Evolutionary conservation across 1,140 invertebrate genomes (phyloP), one percentile per base, ranked within the genome.

Genomic region (Diuraphis noxia): DNA sequence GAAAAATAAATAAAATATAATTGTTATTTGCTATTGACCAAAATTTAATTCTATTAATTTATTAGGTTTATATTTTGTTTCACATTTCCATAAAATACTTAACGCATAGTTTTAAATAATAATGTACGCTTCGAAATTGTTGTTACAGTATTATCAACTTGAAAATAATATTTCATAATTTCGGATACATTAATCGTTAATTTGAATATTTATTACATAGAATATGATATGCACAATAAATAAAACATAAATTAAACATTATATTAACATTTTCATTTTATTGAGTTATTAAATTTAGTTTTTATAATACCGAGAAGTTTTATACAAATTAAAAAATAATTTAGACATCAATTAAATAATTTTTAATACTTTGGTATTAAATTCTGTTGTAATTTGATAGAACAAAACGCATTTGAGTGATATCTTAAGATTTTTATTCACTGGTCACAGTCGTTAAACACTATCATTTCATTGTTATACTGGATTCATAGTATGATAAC

Each of bases 371-470:
- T 49, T 49, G 7, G 2, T 21, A 36, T 52, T 81, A 34, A 13
- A 23, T 49, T 46, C 4, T 8, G 36, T 52, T 36, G 85, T 34
- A 56, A 56, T 87, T 25, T 56, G 9, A 23, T 52, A 38, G 49
- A 56, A 38, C n/a, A 87, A 87, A 87, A 87, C 43, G 7, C n/a
- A 40, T 49, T 36, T 4, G 3, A 23, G 34, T 87, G 19, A 2
- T 40, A 30, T 82, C 25, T 82, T 25, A 82, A 82, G 81, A 82
- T 49, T 85, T 10, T 25, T 25, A 38, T 56, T 87, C 49, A 23
- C 9, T 34, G 36, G 85, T 87, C 46, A 87, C 85, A 87, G 85
- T 87, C 49, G 85, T 87, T 87, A 56, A 87, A 9, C 85, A 56
- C 23, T 13, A 36, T 36, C 25, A 56, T 87, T 87, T 52, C 23